Evolutionary conservation across 2,113 vertebrate species (phyloP).

Genomic region (Actenoides hombroni): DNA sequence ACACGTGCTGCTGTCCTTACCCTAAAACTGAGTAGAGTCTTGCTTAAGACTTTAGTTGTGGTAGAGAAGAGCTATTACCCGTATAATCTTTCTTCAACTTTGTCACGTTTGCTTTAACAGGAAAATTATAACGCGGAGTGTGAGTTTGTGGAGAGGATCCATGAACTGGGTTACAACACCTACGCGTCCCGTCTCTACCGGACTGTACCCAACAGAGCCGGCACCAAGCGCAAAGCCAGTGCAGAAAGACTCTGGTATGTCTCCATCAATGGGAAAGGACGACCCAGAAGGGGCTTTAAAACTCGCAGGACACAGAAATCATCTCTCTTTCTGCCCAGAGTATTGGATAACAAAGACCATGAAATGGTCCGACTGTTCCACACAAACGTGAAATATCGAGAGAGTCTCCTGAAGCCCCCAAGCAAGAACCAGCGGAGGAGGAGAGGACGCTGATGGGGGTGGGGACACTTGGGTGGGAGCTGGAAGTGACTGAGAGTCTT

Average conservation of each 20-base stretch:
- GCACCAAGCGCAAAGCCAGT: conserved; percentile 71
- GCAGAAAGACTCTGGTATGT: conserved; percentile 93
- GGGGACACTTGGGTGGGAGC: not conserved
- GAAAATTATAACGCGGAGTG: conserved; percentile 90
- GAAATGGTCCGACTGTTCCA: conserved; percentile 83
- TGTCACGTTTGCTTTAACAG: conserved; percentile 59
- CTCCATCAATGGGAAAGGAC: conserved; percentile 94
- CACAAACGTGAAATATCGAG: conserved; percentile 17
- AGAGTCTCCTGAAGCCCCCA: conserved; percentile 22
- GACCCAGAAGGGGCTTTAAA: conserved; percentile 92
- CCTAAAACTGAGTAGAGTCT: not conserved
- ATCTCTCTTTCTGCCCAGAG: conserved; percentile 93
- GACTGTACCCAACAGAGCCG: conserved; percentile 74
- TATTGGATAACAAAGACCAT: conserved; percentile 91
- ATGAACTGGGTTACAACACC: conserved; percentile 94
- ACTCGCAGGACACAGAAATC: conserved; percentile 95
- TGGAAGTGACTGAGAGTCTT: not conserved
- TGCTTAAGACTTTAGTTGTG: not conserved
- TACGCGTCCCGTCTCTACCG: conserved; percentile 89
- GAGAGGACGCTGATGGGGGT: conserved; percentile 21
- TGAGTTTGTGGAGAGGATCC: conserved; percentile 95
- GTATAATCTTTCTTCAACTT: not conserved
- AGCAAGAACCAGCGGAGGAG: conserved; percentile 63
- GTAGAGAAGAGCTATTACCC: not conserved
- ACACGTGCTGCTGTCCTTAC: accelerated